A percentile compares a stretch with the other conserved stretches of the same genome.
Evolutionary conservation across 2,888 invertebrate species (phyloP).

Genomic region (Cremastinae sp.): DNA sequence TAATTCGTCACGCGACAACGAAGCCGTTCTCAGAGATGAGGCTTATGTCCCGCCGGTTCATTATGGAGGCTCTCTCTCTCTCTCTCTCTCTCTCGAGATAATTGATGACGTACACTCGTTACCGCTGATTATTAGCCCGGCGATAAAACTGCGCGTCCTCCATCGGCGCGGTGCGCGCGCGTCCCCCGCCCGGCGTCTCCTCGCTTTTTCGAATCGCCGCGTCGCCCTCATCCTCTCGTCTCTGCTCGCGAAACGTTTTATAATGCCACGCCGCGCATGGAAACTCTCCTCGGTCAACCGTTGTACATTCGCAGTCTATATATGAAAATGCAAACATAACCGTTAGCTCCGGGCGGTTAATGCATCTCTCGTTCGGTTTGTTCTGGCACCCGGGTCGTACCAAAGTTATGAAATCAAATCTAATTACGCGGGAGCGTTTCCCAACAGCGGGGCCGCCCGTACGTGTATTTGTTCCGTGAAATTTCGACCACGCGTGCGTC

Average conservation of each 20-base stretch:
- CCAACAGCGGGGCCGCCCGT: conserved; percentile 35
- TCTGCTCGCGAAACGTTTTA: conserved; percentile 57
- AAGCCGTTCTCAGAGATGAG: background rate
- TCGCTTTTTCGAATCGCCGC: background rate
- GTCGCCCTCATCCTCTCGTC: background rate
- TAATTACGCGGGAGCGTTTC: conserved; percentile 74
- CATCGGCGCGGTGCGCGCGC: conserved; percentile 44
- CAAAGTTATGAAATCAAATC: conserved; percentile 76
- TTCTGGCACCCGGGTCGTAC: conserved; percentile 67
- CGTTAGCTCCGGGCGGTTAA: conserved; percentile 69
- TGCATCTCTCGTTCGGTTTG: conserved; percentile 70
- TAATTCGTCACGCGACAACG: conserved; percentile 32
- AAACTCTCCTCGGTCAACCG: conserved; percentile 60
- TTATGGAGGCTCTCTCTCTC: conserved; percentile 69
- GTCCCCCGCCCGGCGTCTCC: conserved; percentile 10
- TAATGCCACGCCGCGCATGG: conserved; percentile 53
- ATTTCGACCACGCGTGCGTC: background rate
- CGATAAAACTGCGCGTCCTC: conserved; percentile 54
- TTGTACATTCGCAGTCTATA: conserved; percentile 62
- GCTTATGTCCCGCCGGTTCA: conserved; percentile 63
- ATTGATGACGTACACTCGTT: conserved; percentile 72
- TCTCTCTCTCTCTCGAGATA: conserved; percentile 64
- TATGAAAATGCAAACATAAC: conserved; percentile 77
- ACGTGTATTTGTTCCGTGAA: conserved; percentile 35
- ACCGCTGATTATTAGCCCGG: conserved; percentile 70